Evolutionary conservation across 2,888 invertebrate genomes (phyloP).

Genomic region (Brachyopa scutellaris): DNA sequence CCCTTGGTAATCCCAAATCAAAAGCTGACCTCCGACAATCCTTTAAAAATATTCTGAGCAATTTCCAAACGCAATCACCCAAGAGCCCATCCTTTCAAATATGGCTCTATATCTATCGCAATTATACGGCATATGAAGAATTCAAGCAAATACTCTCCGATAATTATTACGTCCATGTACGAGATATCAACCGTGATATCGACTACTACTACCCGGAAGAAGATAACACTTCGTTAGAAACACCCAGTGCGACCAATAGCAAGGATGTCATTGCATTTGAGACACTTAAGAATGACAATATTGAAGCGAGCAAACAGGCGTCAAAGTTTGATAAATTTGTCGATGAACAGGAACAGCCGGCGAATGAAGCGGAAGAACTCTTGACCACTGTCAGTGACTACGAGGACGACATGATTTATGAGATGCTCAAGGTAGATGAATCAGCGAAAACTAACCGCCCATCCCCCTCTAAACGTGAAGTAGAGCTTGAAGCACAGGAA

Average conservation of each 20-base stretch:
- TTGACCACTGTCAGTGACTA: conserved; percentile 78
- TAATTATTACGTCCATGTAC: conserved; percentile 85
- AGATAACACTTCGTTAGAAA: conserved; percentile 75
- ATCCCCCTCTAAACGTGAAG: conserved; percentile 81
- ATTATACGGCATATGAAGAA: conserved; percentile 85
- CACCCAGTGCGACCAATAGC: conserved; percentile 77
- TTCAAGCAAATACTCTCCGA: conserved; percentile 84
- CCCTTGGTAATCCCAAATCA: no score
- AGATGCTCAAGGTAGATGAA: no score
- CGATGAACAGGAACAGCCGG: no score
- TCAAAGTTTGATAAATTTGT: no score
- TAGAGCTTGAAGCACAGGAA: conserved; percentile 77
- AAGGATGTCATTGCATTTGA: conserved; percentile 81
- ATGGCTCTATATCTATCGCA: conserved; percentile 87
- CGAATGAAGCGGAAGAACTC: no score
- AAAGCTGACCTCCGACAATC: conserved; percentile 76
- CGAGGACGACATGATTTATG: conserved; percentile 75
- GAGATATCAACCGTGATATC: conserved; percentile 81
- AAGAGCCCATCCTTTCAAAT: conserved; percentile 84
- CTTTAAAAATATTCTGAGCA: conserved; percentile 76
- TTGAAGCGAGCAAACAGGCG: conserved; percentile 77
- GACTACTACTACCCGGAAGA: conserved; percentile 78
- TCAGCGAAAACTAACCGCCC: no score
- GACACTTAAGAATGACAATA: conserved; percentile 78
- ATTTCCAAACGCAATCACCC: conserved; percentile 75